Base-by-base conservation (phyloP, 2,888 invertebrate species). In the Cephus sareptanus region DNA sequence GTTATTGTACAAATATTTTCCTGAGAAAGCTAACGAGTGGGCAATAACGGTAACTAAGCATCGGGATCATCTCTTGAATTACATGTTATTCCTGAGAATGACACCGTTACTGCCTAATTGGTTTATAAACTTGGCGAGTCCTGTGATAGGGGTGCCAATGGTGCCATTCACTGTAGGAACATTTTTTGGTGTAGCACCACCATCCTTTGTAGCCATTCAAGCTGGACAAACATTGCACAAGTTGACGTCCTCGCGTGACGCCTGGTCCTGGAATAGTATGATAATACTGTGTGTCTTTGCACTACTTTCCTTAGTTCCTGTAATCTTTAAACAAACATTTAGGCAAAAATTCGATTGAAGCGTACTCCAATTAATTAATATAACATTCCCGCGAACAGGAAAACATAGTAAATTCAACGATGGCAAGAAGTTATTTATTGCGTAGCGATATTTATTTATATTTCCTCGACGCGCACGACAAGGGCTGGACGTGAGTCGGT, bases 81-180 rank as follows among this genome's bases (percentile, higher is more conserved):
- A 99, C 91, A 97, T 99, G 86, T 94, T 99, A 89, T 99, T 99
- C 92, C 93, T 99, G 84, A 94, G 99, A 84, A 97, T 99, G 89
- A 99, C 99, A 35, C 99, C 99, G 77, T 96, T 99, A 90, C 93
- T 99, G 87, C 99, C 99, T 11, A 99, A 99, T 92, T 99, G 99
- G 99, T 99, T 99, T 92, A 99, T 99, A 84, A 99, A 99, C 92
- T 94, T 99, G 89, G 96, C 97, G 0, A 97, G 99, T 81, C 99
- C 99, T 70, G 97, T 99, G 69, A 96, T 99, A 87, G 98, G 98
- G 85, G 99, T 99, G 69, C 98, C 99, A 1, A 92, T 99, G 81
- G 89, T 94, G 82, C 97, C 98, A 80, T 99, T 99, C 92, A 97
- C 97, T 82, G 90, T 98, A 79, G 99, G 99, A 82, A 99, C 99